Percentiles rank a stretch among this genome's conserved stretches.
phyloP scores from a whole-genome alignment of 2,797 vertebrate species.

The Liasis olivaceus region DNA sequence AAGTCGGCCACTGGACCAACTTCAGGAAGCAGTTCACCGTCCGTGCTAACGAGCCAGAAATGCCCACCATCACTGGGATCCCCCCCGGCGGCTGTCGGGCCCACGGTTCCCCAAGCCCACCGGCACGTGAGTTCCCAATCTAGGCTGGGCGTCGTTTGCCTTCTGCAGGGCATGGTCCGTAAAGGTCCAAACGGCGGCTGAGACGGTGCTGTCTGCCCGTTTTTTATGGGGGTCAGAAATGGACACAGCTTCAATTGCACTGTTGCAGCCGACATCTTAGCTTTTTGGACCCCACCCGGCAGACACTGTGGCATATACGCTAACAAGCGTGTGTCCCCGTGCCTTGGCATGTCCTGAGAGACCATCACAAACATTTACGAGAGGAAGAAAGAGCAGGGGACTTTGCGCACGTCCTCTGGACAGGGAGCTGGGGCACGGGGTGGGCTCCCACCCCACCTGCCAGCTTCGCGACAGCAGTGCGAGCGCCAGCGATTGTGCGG shows the following conservation, averaged over 20 bases:
- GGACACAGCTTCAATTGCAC: too few relatives aligned
- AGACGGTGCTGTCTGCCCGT: not conserved
- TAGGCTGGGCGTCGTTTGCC: too few relatives aligned
- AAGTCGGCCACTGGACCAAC: not conserved
- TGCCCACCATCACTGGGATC: not conserved
- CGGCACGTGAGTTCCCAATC: too few relatives aligned
- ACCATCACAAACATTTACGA: not conserved
- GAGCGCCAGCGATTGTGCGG: not conserved
- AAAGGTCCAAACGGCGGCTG: too few relatives aligned
- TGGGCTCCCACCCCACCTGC: rapidly evolving
- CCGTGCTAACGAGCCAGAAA: not conserved
- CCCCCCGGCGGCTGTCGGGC: not conserved
- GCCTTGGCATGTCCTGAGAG: not conserved
- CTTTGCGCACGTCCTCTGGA: too few relatives aligned
- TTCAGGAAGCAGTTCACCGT: not conserved
- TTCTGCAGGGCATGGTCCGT: too few relatives aligned
- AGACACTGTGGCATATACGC: not conserved
- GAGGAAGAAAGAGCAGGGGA: not conserved
- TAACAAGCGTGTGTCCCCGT: rapidly evolving
- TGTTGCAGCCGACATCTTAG: too few relatives aligned
- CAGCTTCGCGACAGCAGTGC: not conserved
- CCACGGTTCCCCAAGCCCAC: not conserved
- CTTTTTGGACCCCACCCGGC: too few relatives aligned
- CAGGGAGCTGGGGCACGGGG: not conserved
- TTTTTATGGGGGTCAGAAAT: not conserved